Base-by-base conservation (phyloP, 2,888 invertebrate species). In the Drosophila borealis region DNA sequence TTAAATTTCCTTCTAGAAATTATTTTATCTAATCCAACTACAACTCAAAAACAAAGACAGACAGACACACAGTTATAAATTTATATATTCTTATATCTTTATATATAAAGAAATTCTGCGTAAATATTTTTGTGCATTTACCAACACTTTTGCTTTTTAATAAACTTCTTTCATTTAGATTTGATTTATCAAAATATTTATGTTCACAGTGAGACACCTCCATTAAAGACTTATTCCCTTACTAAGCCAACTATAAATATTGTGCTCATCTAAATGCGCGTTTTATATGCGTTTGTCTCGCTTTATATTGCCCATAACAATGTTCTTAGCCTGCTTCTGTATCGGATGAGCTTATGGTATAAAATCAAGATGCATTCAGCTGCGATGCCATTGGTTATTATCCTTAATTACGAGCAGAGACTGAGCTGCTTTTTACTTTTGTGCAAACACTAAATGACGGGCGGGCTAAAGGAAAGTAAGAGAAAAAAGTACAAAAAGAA, bases 361-460 rank as follows among this genome's bases (percentile, higher is more conserved):
- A 29, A 8, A 29, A 25, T 46, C 36, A 29, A 13, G 36, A 25
- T 13, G 36, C 14, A 39, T 49, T 48, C 25, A 45, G 36, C 36
- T 36, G 36, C 25, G 36, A 46, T 34, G 41, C 41, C 39, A 36
- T 42, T 51, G 37, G n/a, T 17, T 63, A 51, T 74, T 68, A 46
- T 34, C 48, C 68, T 68, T 68, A 78, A 78, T 78, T 78, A 56
- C 44, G 33, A 37, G 44, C 69, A 10, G n/a, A 29, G 48, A 49
- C 36, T 64, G 46, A 55, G 63, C 45, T 42, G 53, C 25, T 44
- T 62, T 45, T 17, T 37, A 46, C 75, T 41, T 51, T 61, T 48
- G 10, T 41, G 49, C 51, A 55, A 36, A 21, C 37, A 34, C 34
- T 10, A 19, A 57, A 17, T 61, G 76, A 76, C 54, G 53, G 50